Percentiles rank a stretch among this genome's conserved stretches.
phyloP scores from a whole-genome alignment of 2,113 vertebrate species.

The Nansenia antarctica region DNA sequence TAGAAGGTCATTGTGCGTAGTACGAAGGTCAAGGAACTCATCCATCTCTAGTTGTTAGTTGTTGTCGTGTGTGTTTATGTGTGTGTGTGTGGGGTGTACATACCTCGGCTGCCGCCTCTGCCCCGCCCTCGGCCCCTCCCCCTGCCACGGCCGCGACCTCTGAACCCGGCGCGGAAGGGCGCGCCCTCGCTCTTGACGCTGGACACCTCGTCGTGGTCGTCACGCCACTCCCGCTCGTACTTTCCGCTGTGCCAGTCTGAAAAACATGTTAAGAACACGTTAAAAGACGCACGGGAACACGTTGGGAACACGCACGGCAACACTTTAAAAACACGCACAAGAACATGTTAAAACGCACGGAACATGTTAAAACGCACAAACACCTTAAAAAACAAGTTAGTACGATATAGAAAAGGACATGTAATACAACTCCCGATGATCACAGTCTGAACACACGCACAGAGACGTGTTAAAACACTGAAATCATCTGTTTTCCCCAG shows the following conservation, averaged over 20 bases:
- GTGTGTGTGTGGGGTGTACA: neutral
- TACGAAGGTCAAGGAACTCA: too few species aligned
- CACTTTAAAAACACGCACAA: neutral
- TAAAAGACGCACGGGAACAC: neutral
- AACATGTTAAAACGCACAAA: too few species aligned
- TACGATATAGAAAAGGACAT: too few species aligned
- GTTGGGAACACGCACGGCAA: neutral
- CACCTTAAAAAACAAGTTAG: too few species aligned
- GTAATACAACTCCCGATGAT: too few species aligned
- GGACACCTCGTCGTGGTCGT: slow-evolving; percentile 93
- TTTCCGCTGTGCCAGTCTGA: slow-evolving; percentile 93
- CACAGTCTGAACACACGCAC: too few species aligned
- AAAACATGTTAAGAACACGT: neutral
- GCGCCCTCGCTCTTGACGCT: slow-evolving; percentile 97
- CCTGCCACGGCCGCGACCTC: slow-evolving; percentile 88
- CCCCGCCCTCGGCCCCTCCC: slow-evolving; percentile 90
- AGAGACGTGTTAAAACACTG: too few species aligned
- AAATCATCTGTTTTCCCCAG: too few species aligned
- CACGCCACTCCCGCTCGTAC: slow-evolving; percentile 89
- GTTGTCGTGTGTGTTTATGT: too few species aligned
- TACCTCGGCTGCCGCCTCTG: slow-evolving; percentile 82
- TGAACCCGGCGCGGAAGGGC: slow-evolving; percentile 88
- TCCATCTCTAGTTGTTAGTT: too few species aligned
- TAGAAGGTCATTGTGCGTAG: too few species aligned
- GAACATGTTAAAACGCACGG: too few species aligned